Conservation (phyloP, 2,888 invertebrate species). For the Ectemnius lituratus region DNA sequence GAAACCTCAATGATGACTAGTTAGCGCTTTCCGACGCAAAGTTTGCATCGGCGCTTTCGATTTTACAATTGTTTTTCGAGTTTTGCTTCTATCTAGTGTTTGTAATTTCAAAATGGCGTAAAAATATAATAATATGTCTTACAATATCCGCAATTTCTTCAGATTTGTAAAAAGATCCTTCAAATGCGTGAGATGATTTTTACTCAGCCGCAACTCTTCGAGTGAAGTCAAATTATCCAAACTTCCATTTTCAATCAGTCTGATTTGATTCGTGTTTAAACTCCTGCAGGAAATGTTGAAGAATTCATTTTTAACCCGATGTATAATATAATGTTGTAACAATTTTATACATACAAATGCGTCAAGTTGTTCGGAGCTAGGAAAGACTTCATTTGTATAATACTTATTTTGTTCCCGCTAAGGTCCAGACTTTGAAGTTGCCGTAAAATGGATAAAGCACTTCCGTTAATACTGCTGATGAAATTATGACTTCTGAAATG, state of each 20-base stretch:
- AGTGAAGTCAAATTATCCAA: conserved; percentile 86
- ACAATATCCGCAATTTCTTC: conserved; percentile 85
- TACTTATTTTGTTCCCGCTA: conserved; percentile 82
- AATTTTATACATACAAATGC: conserved; percentile 77
- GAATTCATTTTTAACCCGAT: too few relatives aligned
- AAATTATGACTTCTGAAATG: conserved; percentile 79
- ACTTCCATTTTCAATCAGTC: conserved; percentile 84
- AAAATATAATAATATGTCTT: conserved; percentile 74
- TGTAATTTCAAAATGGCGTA: too few relatives aligned
- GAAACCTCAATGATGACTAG: too few relatives aligned
- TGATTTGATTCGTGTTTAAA: conserved; percentile 87
- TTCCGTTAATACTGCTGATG: conserved; percentile 77
- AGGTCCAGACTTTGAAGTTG: conserved; percentile 82
- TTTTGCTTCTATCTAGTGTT: too few relatives aligned
- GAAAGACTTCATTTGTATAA: conserved; percentile 81
- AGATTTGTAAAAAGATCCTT: conserved; percentile 87
- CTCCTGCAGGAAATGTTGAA: conserved; percentile 79
- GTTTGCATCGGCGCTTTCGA: too few relatives aligned
- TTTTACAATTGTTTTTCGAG: too few relatives aligned
- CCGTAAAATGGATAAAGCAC: conserved; percentile 79
- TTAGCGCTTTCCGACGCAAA: too few relatives aligned
- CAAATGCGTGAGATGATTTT: conserved; percentile 85
- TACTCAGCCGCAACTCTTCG: conserved; percentile 87
- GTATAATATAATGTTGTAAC: conserved; percentile 1
- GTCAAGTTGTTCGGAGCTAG: conserved; percentile 79